These are phyloP conservation scores for Temnothorax nylanderi DNA, from an alignment of 1,140 invertebrate species.

Conservation along the genomic window DNA sequence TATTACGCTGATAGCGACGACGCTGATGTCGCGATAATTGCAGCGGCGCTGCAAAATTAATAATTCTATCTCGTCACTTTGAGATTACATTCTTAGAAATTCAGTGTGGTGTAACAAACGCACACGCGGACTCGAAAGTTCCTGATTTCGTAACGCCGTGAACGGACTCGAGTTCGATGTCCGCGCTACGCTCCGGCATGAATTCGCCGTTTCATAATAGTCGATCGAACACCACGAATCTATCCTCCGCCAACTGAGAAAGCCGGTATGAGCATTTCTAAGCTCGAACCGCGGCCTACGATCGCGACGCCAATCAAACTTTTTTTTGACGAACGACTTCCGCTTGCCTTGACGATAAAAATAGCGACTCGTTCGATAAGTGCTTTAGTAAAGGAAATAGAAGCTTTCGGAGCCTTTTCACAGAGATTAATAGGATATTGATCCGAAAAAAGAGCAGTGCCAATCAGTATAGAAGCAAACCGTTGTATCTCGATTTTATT, in stretches of 20 bases:
- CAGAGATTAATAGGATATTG: neutral
- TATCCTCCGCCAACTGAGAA: conserved; percentile 59
- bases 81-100: conserved; percentile 58
- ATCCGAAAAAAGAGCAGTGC: neutral
- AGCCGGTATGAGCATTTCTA: conserved; percentile 23
- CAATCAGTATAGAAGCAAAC: neutral
- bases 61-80: conserved; percentile 21
- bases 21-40: neutral
- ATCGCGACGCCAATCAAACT: neutral
- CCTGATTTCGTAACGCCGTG: conserved; percentile 68
- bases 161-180: conserved; percentile 64
- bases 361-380: conserved; percentile 2
- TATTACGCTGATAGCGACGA: neutral
- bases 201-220: conserved; percentile 68
- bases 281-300: conserved; percentile 16
- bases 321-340: conserved; percentile 29
- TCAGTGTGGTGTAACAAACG: conserved; percentile 31
- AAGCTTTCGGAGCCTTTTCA: neutral
- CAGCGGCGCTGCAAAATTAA: conserved; percentile 10
- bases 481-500: neutral
- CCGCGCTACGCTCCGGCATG: conserved; percentile 59
- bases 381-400: conserved; percentile 1
- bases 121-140: conserved; percentile 67
- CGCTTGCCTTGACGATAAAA: neutral
- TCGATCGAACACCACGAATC: conserved; percentile 62